Percentiles rank a stretch among this genome's conserved stretches.
Conservation (phyloP, 2,113 vertebrate species). For the Carassius auratus region DNA sequence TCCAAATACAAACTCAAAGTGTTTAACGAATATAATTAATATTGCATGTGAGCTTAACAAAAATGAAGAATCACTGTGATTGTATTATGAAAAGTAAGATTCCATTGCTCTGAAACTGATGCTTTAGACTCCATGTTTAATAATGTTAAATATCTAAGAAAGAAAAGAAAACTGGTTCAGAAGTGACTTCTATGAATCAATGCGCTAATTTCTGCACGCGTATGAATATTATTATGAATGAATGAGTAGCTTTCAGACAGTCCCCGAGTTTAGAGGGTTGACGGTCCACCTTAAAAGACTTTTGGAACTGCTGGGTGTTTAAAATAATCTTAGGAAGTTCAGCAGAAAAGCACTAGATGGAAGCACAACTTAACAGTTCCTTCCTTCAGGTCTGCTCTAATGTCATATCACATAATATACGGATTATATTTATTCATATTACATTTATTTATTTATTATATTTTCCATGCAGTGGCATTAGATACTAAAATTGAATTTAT, state of each 20-base stretch:
- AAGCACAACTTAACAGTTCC: not conserved
- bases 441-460: too few relatives aligned
- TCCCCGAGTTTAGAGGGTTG: not conserved
- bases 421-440: too few relatives aligned
- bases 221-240: not conserved
- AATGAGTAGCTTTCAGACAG: not conserved
- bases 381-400: too few relatives aligned
- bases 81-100: not conserved
- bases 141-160: not conserved
- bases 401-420: not conserved
- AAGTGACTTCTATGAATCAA: not conserved
- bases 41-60: not conserved
- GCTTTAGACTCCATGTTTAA: not conserved
- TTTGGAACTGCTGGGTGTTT: not conserved
- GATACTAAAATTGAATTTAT: not conserved
- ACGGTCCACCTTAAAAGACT: constrained; percentile 14
- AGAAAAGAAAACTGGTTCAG: not conserved
- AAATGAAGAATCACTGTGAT: not conserved
- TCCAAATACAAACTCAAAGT: constrained; percentile 33
- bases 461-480: not conserved
- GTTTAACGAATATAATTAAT: not conserved
- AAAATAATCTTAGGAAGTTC: not conserved
- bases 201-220: not conserved
- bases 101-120: too few relatives aligned
- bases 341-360: not conserved